Conservation (phyloP, 2,888 invertebrate genomes). For the Icerya purchasi region DNA sequence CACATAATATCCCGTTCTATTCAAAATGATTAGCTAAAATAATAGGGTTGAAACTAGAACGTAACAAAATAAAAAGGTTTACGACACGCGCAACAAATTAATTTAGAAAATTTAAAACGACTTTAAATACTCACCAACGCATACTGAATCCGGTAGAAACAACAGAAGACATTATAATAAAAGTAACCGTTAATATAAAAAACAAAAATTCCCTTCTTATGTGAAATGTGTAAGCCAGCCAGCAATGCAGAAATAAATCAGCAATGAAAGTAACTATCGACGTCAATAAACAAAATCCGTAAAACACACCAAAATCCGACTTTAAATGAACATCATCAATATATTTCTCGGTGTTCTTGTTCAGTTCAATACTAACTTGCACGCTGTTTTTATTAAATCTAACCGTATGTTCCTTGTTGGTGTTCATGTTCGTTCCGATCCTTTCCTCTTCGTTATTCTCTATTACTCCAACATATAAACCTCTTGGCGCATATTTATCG, state of each 20-base stretch:
- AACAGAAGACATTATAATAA: slow-evolving; percentile 9
- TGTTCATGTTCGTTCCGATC: no score
- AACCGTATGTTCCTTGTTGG: background rate
- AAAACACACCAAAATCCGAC: slow-evolving; percentile 8
- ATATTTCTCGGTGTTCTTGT: background rate
- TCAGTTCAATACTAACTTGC: background rate
- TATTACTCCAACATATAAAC: no score
- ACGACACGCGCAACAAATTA: no score
- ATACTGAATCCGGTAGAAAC: slow-evolving; percentile 11
- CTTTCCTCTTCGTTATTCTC: no score
- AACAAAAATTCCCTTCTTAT: background rate
- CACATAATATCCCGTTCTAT: no score
- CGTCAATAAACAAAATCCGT: slow-evolving; percentile 6
- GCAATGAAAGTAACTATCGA: slow-evolving; percentile 4
- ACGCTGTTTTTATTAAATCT: background rate
- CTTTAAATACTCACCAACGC: slow-evolving; percentile 5
- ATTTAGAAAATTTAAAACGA: no score
- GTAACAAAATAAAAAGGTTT: no score
- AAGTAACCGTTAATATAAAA: slow-evolving; percentile 7
- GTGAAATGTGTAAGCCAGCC: slow-evolving; percentile 8
- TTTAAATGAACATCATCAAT: slow-evolving; percentile 15
- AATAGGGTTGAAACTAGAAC: no score
- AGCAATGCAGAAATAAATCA: slow-evolving; percentile 8
- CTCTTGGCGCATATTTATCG: no score
- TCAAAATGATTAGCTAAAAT: no score